Conservation (phyloP, 2,113 vertebrate genomes). For the Clarias batrachus region DNA sequence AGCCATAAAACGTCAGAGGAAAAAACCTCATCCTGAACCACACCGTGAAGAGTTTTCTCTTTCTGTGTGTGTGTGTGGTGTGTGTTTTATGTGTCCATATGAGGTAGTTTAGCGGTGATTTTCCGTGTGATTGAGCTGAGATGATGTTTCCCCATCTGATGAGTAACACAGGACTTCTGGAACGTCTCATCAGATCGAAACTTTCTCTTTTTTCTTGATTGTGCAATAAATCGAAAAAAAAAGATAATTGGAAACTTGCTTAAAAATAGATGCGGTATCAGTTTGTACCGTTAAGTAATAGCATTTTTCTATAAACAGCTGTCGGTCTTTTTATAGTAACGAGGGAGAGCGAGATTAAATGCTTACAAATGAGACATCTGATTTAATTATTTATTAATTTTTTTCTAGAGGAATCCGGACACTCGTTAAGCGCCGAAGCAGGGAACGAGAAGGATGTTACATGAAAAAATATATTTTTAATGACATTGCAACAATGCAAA, state of each 20-base stretch:
- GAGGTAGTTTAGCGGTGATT: conserved; percentile 28
- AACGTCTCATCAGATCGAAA: neutral
- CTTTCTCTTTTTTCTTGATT: too few species aligned
- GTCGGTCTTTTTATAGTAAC: neutral
- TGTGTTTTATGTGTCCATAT: conserved; percentile 6
- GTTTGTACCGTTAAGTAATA: too few species aligned
- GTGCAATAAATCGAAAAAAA: neutral
- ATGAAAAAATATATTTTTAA: neutral
- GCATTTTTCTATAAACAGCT: neutral
- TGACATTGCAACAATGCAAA: neutral
- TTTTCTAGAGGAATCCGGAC: neutral
- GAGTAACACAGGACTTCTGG: conserved; percentile 41
- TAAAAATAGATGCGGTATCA: neutral
- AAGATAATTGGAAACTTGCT: neutral
- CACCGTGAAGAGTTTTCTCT: neutral
- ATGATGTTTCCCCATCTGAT: conserved; percentile 48
- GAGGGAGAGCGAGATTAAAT: too few species aligned
- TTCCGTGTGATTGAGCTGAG: conserved; percentile 7
- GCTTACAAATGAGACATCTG: neutral
- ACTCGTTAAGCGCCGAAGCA: neutral
- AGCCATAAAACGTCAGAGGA: conserved; percentile 36
- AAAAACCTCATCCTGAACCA: neutral
- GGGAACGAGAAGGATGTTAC: neutral
- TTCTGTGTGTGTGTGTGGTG: neutral
- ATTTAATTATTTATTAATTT: neutral